These are phyloP conservation scores for Terrapene triunguis DNA, from an alignment of 2,113 vertebrate genomes.

Conservation along the genomic window DNA sequence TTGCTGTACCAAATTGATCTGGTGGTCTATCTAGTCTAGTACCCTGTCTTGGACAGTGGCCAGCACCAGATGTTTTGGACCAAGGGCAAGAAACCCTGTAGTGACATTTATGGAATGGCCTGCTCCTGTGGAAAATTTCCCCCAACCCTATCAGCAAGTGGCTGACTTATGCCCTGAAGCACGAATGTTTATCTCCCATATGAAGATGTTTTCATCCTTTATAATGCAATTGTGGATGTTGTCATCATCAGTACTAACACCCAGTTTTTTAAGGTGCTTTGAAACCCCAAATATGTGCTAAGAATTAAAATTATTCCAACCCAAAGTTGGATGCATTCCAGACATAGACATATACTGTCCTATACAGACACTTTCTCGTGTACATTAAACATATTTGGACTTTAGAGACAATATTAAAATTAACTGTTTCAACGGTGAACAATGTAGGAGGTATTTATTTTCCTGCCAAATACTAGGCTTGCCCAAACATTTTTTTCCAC, in stretches of 20 bases:
- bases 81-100: background rate
- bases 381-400: background rate
- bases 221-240: constrained; percentile 32
- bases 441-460: background rate
- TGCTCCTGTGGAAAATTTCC: background rate
- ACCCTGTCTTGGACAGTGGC: fast-evolving
- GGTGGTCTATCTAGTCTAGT: background rate
- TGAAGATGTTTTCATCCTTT: constrained; percentile 26
- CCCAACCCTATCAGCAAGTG: background rate
- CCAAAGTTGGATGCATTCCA: constrained; percentile 12
- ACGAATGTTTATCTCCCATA: constrained; percentile 9
- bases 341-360: background rate
- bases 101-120: background rate
- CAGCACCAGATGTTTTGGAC: background rate
- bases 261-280: constrained; percentile 24
- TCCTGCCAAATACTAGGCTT: background rate
- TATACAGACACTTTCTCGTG: constrained; percentile 6
- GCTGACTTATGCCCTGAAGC: background rate
- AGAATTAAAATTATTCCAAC: constrained; percentile 27
- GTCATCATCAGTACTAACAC: constrained; percentile 25
- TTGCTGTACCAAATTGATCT: background rate
- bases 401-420: background rate
- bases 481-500: background rate
- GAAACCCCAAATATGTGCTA: background rate
- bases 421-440: constrained; percentile 8